Base-by-base conservation (phyloP, 2,797 vertebrate genomes). In the Acropternis orthonyx region DNA sequence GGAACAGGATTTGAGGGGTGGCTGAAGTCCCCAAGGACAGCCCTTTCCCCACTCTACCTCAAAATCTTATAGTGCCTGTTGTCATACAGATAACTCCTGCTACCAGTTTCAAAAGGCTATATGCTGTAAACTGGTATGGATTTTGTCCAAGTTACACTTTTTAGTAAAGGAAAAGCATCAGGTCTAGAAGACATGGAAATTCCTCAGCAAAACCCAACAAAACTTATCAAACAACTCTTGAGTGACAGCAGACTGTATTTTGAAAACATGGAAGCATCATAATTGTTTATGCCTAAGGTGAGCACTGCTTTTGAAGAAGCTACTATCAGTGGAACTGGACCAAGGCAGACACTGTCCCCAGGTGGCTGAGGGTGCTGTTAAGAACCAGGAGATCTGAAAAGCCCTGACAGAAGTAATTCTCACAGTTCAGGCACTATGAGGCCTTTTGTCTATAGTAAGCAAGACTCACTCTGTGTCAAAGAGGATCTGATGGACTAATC, bases 291-390 rank as follows among this genome's bases (percentile, higher is more conserved):
- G 14, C 4, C 32, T 36, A 41, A 23, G 24, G 27, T 36, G 5
- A 59, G 18, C 21, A 20, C 20, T 17, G 7, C 37, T 49, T 30
- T 27, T 44, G 49, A 71, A 68, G 17, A 81, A 41, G n/a, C 7
- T 69, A 41, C 39, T 77, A 41, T 28, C 56, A 34, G 30, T 61
- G 28, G n/a, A 80, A 26, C 24, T 51, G 44, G 44, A 43, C 10
- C 13, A 51, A 46, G 49, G 37, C 30, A 76, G 62, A 55, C 0
- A 2, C 27, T 37, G 18, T n/a, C 26, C 32, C 22, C 1, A 2
- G 12, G 41, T 32, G n/a, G 49, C 30, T 10, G 16, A 59, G 24
- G 23, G 12, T 56, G 27, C 36, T 51, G 12, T 34, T 30, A 32
- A 73, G 49, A 54, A n/a, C 20, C 5, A 9, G 26, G n/a, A 27